Base-by-base conservation (phyloP, 2,797 vertebrate genomes). In the Pantherophis vulpinus region DNA sequence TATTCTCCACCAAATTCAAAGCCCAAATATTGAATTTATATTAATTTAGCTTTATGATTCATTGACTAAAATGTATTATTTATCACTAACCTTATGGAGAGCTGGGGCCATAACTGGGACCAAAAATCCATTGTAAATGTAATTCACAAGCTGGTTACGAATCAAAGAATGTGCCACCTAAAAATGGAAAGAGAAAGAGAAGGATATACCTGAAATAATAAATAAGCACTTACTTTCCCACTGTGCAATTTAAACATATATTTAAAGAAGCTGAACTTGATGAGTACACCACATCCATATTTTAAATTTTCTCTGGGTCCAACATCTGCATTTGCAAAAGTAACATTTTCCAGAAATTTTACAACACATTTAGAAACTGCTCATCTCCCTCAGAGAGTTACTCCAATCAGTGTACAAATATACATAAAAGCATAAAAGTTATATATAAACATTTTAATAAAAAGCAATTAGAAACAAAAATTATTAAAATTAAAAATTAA, bases 111-210 rank as follows among this genome's bases (percentile, higher is more conserved):
- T 97, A 91, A 99, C 99, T 3, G 99, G 99, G 90, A 99, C 98
- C 20, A 99, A 98, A 97, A 99, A 99, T 32, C 99, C 99, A 56
- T 99, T 99, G 97, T 99, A 98, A 96, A 99, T 99, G 96, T 99
- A 99, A 95, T 98, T 98, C 93, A 99, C 98, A 66, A 99, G 98
- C 98, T 99, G 99, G 96, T 98, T 98, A 96, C 98, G 98, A 97
- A 99, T 99, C 94, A 98, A 97, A 14, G 98, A 97, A 96, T 99
- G 98, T 87, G 99, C 98, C 96, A 99, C 99, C 99, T 99, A 94
- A 87, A 66, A 90, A 66, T 95, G 42, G 92, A 92, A 23, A 32
- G 20, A 55, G 6, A 42, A 23, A 42, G 5, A 86, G 16, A 42
- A 25, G 14, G 70, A 14, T 14, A 16, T 13, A 51, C 4, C 29